A percentile compares a stretch with the other conserved stretches of the same genome.
Evolutionary conservation across 2,113 vertebrate genomes (phyloP).

Genomic region (Stegostoma tigrinum): DNA sequence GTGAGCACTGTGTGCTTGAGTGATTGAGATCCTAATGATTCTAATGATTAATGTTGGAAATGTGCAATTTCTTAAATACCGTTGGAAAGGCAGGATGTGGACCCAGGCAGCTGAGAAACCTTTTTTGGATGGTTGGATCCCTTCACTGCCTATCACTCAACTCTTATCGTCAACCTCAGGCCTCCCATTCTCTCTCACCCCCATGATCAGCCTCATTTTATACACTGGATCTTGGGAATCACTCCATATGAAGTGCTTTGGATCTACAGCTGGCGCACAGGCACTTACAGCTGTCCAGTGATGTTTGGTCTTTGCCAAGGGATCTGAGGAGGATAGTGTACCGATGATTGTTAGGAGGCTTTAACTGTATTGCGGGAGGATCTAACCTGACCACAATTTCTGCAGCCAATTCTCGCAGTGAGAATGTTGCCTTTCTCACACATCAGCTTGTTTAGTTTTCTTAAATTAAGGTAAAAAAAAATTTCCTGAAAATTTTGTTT

Average conservation of each 20-base stretch:
- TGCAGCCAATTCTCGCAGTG: slow-evolving; percentile 52
- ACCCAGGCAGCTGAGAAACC: neutral
- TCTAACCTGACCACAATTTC: neutral
- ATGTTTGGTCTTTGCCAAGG: neutral
- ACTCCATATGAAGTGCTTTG: neutral
- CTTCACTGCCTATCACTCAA: neutral
- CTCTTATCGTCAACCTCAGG: neutral
- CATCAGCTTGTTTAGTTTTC: slow-evolving; percentile 60
- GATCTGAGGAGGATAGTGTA: slow-evolving; percentile 41
- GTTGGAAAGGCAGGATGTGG: neutral
- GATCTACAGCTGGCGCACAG: neutral
- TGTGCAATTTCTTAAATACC: neutral
- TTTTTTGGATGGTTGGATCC: neutral
- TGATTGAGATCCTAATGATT: neutral
- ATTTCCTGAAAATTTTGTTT: slow-evolving; percentile 62
- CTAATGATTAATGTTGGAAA: neutral
- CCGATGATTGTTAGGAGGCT: slow-evolving; percentile 32
- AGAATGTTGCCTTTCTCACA: slow-evolving; percentile 61
- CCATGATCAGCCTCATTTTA: neutral
- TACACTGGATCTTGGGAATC: neutral
- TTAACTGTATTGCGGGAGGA: neutral
- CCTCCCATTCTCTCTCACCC: neutral
- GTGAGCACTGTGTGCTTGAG: neutral
- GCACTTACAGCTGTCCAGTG: neutral
- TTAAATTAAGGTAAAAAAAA: slow-evolving; percentile 74